Base-by-base conservation (phyloP, 2,797 vertebrate species). In the Anabacerthia variegaticeps region DNA sequence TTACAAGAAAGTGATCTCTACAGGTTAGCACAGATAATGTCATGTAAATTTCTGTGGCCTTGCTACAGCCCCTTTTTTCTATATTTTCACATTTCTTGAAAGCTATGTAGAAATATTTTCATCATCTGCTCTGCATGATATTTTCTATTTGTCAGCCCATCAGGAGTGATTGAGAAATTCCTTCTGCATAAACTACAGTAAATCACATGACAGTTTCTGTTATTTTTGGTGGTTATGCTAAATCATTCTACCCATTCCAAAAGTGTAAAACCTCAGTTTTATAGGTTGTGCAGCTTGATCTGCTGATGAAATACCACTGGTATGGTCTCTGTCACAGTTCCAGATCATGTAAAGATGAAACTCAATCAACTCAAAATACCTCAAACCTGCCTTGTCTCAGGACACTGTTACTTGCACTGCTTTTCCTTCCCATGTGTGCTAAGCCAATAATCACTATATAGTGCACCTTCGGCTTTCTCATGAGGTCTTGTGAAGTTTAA, bases 141-240 rank as follows among this genome's bases (percentile, higher is more conserved):
- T 74, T 79, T 81, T 83, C 44, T 51, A 7, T 74, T 80, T 93
- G 65, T 92, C 61, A 90, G 34, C 30, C 16, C 56, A 49, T 85
- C 10, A 4, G 55, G 49, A 88, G 32, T 34, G 69, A 92, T 44
- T 68, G 61, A 86, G 90, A 95, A 89, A 95, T 66, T 73, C 69
- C 39, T 91, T 93, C 63, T 92, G 69, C 69, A 12, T 75, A 43
- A 88, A 68, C 51, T 72, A 74, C 74, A 75, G 88, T 86, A 94
- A 94, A 86, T 65, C 85, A 67, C 41, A 36, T 74, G 73, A 77
- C 26, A 56, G 34, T 44, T 61, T 30, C 15, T 73, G 28, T 62
- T 92, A 76, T 78, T 93, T 93, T 88, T 86, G 80, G 69, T 34
- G 58, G 55, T 24, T n/a, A 12, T 26, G 30, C 46, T 65, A 85